Conservation (phyloP, 2,888 invertebrate species). For the Hoplodrina ambigua region DNA sequence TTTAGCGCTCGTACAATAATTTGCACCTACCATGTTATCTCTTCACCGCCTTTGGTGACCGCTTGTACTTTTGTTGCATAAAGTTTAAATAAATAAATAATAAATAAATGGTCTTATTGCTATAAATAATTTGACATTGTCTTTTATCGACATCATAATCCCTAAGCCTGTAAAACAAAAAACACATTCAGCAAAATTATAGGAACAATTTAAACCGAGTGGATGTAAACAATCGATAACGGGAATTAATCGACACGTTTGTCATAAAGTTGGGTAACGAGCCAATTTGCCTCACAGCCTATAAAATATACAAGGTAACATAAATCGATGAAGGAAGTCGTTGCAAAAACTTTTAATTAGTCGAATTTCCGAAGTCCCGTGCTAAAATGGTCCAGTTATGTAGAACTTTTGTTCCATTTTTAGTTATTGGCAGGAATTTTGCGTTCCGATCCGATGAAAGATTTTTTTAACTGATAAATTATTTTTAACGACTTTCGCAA, state of each 20-base stretch:
- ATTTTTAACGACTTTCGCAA: neutral
- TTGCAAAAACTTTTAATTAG: constrained; percentile 56
- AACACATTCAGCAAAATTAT: constrained; percentile 6
- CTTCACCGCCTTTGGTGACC: no score
- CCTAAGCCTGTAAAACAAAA: neutral
- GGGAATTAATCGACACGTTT: constrained; percentile 30
- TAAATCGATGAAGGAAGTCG: constrained; percentile 21
- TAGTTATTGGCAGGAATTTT: constrained; percentile 31
- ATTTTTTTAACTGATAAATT: neutral
- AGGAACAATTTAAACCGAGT: neutral
- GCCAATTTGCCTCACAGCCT: constrained; percentile 12
- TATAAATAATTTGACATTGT: no score
- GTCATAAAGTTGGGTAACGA: constrained; percentile 34
- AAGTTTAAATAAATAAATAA: no score
- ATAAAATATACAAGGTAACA: constrained; percentile 37
- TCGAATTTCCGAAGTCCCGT: constrained; percentile 42
- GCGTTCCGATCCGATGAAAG: neutral
- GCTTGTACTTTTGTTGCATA: no score
- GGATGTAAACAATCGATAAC: constrained; percentile 6
- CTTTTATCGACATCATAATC: neutral
- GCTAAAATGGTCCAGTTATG: constrained; percentile 19
- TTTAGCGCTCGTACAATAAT: no score
- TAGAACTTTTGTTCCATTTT: constrained; percentile 38
- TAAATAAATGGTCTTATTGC: no score
- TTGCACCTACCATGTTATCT: no score